A percentile compares a stretch with the other conserved stretches of the same genome.
phyloP scores from a whole-genome alignment of 2,797 vertebrate genomes.

The Merluccius polli region DNA sequence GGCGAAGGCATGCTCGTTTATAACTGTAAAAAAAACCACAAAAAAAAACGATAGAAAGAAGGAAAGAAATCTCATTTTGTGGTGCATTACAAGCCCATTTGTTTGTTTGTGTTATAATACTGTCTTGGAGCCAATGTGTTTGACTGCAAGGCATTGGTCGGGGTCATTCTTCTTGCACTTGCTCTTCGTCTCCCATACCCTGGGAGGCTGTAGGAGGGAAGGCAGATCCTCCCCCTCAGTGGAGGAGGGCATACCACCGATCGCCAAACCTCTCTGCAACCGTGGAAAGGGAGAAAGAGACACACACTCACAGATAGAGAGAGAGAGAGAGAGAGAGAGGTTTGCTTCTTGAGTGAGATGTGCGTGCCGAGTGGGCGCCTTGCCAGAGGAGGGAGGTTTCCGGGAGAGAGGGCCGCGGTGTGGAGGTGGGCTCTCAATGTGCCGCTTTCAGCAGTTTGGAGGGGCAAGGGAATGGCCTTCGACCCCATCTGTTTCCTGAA shows the following conservation, averaged over 20 bases:
- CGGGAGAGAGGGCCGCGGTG: slow-evolving; percentile 77
- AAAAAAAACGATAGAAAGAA: slow-evolving; percentile 28
- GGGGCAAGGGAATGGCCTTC: slow-evolving; percentile 93
- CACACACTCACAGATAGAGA: not conserved
- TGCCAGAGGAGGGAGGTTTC: slow-evolving; percentile 92
- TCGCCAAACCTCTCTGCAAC: slow-evolving; percentile 72
- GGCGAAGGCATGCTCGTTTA: slow-evolving; percentile 64
- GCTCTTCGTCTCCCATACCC: slow-evolving; percentile 63
- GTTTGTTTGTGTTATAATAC: slow-evolving; percentile 71
- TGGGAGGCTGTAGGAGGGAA: slow-evolving; percentile 66
- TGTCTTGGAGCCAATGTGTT: slow-evolving; percentile 71
- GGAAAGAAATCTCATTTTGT: slow-evolving; percentile 66
- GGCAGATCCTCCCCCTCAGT: slow-evolving; percentile 73
- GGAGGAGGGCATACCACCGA: slow-evolving; percentile 74
- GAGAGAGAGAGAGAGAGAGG: slow-evolving; percentile 46
- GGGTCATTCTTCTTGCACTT: slow-evolving; percentile 71
- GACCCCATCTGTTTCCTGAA: slow-evolving; percentile 99
- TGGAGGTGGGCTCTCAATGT: slow-evolving; percentile 89
- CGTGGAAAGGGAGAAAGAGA: slow-evolving; percentile 33
- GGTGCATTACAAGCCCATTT: slow-evolving; percentile 62
- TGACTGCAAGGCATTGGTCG: slow-evolving; percentile 72
- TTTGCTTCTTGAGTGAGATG: slow-evolving; percentile 76
- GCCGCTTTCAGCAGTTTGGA: slow-evolving; percentile 92
- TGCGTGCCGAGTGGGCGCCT: slow-evolving; percentile 79
- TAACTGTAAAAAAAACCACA: too few species aligned